Evolutionary conservation across 2,113 vertebrate species (phyloP), one percentile per base, ranked within the genome.

Genomic region (Poecilia latipinna): DNA sequence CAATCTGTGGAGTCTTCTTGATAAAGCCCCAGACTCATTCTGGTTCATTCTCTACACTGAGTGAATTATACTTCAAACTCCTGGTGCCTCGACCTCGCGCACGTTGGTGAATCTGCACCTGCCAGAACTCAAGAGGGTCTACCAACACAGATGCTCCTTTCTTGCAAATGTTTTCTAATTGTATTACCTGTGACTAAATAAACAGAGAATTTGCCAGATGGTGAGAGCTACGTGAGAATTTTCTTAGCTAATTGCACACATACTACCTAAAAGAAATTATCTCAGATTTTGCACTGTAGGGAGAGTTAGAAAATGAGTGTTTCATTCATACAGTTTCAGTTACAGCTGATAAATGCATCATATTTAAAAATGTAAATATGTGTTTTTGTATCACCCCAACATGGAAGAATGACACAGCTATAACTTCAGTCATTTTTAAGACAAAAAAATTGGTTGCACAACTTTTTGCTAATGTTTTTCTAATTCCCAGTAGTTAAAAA

Each of bases 1-100:
- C 94, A 92, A 94, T 95, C 79, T 7, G 72, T 60, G 79, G 17
- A 84, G 81, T 87, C 82, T 91, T 91, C 91, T 89, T 94, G 93
- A 95, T 93, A 94, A 93, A 94, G 90, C 84, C 83, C 84, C 68
- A 80, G 89, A 86, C 82, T 89, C 76, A 80, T 86, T 86, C 82
- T 82, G 69, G 74, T 77, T 82, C 65, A 70, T 78, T 72, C 71
- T 77, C 82, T 60, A 29, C 11, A 60, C 54, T 74, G 22, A 48
- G 48, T 2, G 48, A 48, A 69, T 86, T 73, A 72, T 3, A 29
- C 65, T 60, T 71, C 66, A 68, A 72, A 61, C 61, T 75, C 24
- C 60, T 26, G 24, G 69, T 77, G 65, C 85, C 75, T 86, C 35
- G 11, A n/a, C 54, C 66, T 78, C 70, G 42, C 51, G 66, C 65